These are phyloP conservation scores for Perca flavescens DNA, from an alignment of 2,113 vertebrate genomes.

Conservation along the genomic window DNA sequence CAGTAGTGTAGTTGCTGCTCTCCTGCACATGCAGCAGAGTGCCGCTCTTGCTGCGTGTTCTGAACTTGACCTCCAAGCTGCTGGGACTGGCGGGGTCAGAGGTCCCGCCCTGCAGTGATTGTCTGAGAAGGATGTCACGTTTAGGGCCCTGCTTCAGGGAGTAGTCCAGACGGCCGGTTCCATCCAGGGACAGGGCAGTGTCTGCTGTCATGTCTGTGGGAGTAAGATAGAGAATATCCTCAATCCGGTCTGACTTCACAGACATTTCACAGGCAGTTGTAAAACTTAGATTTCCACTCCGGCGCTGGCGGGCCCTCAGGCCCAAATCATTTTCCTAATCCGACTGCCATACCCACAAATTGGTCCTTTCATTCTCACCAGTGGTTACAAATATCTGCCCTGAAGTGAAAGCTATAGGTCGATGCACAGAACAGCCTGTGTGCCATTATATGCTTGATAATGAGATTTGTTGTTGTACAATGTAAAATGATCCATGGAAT, in stretches of 20 bases:
- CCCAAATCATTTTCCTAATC: constrained; percentile 53
- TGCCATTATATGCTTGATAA: neutral
- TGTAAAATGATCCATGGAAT: neutral
- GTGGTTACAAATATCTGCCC: constrained; percentile 38
- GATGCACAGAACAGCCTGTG: neutral
- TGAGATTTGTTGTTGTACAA: no score
- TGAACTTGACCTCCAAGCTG: constrained; percentile 93
- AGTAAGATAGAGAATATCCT: constrained; percentile 8
- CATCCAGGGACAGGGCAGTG: constrained; percentile 93
- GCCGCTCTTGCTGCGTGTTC: constrained; percentile 93
- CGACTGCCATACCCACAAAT: constrained; percentile 40
- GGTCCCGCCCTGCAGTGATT: constrained; percentile 55
- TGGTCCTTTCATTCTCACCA: constrained; percentile 32
- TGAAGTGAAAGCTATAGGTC: constrained; percentile 17
- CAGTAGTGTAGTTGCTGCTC: constrained; percentile 95
- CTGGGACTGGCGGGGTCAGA: constrained; percentile 60
- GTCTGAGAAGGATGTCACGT: constrained; percentile 88
- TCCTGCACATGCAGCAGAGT: constrained; percentile 93
- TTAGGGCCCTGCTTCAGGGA: constrained; percentile 89
- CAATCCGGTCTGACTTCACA: constrained; percentile 11
- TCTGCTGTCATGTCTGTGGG: constrained; percentile 89
- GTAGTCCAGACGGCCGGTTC: constrained; percentile 93
- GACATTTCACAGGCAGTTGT: neutral
- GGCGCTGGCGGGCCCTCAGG: constrained; percentile 12
- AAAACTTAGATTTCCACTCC: constrained; percentile 36